A percentile compares a stretch with the other conserved stretches of the same genome.
These are phyloP conservation scores for Aporrectodea caliginosa DNA, from an alignment of 1,140 invertebrate species.

Conservation along the genomic window DNA sequence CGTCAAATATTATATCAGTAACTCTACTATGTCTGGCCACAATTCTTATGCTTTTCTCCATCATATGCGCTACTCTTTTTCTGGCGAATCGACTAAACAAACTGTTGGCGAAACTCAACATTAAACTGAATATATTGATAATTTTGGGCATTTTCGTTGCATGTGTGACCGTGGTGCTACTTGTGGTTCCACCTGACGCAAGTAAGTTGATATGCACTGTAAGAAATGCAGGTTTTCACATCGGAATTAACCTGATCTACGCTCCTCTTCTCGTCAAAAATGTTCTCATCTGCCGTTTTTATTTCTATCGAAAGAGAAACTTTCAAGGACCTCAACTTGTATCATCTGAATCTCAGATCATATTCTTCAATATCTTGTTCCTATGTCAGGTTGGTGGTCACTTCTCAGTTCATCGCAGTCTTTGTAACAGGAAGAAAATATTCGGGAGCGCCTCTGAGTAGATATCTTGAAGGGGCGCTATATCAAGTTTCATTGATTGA, in stretches of 20 bases:
- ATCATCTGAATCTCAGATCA: not conserved
- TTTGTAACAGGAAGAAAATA: too few species aligned
- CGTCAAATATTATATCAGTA: not conserved
- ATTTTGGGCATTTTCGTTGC: not conserved
- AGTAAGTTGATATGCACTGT: not conserved
- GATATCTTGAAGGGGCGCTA: too few species aligned
- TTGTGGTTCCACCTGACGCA: not conserved
- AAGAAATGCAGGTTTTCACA: not conserved
- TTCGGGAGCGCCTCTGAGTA: too few species aligned
- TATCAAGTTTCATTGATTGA: too few species aligned
- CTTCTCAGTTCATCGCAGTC: not conserved
- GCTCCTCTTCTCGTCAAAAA: constrained; percentile 2
- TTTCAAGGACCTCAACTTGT: not conserved
- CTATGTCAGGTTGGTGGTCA: not conserved
- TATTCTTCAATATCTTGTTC: not conserved
- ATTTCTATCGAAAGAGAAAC: not conserved
- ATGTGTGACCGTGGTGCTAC: not conserved
- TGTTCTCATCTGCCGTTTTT: not conserved
- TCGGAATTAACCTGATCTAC: not conserved
- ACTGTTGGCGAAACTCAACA: not conserved
- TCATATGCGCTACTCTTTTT: not conserved
- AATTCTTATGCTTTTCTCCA: not conserved
- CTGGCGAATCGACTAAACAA: not conserved
- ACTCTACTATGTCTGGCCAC: not conserved
- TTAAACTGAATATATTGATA: not conserved